Evolutionary conservation across 2,888 invertebrate genomes (phyloP).

Genomic region (Patella ulyssiponensis): DNA sequence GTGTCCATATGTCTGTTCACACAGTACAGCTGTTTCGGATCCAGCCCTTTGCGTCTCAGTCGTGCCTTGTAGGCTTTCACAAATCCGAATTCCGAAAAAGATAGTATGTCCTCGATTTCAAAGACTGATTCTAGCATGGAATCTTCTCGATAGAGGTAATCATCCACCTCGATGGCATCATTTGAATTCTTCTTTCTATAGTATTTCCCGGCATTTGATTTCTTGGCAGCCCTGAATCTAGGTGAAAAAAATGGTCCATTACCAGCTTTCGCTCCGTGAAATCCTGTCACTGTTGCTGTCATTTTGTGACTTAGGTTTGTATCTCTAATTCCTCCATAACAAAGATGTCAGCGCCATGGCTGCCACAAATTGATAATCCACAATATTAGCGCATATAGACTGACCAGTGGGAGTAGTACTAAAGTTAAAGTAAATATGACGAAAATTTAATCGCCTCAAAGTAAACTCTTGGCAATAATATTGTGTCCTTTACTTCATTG

Average conservation of each 20-base stretch:
- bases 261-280: neutral
- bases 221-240: neutral
- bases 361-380: no score
- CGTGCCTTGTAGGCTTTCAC: constrained; percentile 4
- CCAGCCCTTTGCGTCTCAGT: neutral
- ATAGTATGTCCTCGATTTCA: neutral
- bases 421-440: no score
- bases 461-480: no score
- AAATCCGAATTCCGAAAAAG: constrained; percentile 4
- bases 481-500: no score
- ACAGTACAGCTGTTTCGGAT: constrained; percentile 2
- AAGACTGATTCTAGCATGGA: neutral
- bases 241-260: constrained; percentile 4
- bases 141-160: neutral
- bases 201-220: neutral
- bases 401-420: no score
- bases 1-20: neutral
- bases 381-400: no score
- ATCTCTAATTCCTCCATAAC: no score
- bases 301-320: neutral
- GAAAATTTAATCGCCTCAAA: no score
- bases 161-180: neutral
- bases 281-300: neutral
- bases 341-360: no score
- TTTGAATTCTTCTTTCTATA: neutral